Conservation (phyloP, 2,888 invertebrate genomes). For the Julus scandinavius region DNA sequence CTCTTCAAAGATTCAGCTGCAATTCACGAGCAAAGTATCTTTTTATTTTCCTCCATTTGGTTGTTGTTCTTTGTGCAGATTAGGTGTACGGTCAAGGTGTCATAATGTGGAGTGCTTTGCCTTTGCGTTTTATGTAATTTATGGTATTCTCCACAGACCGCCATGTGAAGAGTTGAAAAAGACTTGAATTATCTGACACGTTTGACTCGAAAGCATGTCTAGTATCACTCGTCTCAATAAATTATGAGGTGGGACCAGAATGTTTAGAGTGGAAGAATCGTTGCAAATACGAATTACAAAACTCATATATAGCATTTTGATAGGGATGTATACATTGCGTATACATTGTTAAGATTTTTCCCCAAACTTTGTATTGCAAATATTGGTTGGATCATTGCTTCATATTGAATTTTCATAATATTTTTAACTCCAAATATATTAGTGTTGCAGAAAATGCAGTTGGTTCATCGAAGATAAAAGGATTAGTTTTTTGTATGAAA, state of each 20-base stretch:
- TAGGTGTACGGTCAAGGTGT: conserved; percentile 33
- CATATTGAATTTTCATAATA: too few relatives aligned
- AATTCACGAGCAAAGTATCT: conserved; percentile 27
- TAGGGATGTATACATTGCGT: too few relatives aligned
- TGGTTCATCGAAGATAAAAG: too few relatives aligned
- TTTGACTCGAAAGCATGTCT: not conserved
- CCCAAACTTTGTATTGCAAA: too few relatives aligned
- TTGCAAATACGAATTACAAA: not conserved
- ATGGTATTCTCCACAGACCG: not conserved
- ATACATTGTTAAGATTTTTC: too few relatives aligned
- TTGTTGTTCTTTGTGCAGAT: conserved; percentile 2
- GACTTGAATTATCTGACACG: not conserved
- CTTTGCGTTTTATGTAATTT: conserved; percentile 6
- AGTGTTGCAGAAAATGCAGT: too few relatives aligned
- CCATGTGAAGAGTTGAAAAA: not conserved
- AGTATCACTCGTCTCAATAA: not conserved
- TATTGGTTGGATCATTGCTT: too few relatives aligned
- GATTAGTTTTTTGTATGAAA: too few relatives aligned
- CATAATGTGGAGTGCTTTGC: conserved; percentile 32
- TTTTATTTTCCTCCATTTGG: conserved; percentile 15
- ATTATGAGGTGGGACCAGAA: not conserved
- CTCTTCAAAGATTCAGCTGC: conserved; percentile 25
- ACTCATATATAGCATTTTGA: not conserved
- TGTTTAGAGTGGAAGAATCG: not conserved
- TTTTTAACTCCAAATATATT: too few relatives aligned